A percentile compares a stretch with the other conserved stretches of the same genome.
These are phyloP conservation scores for Dendrolimus kikuchii DNA, from an alignment of 1,140 invertebrate genomes.

Conservation along the genomic window DNA sequence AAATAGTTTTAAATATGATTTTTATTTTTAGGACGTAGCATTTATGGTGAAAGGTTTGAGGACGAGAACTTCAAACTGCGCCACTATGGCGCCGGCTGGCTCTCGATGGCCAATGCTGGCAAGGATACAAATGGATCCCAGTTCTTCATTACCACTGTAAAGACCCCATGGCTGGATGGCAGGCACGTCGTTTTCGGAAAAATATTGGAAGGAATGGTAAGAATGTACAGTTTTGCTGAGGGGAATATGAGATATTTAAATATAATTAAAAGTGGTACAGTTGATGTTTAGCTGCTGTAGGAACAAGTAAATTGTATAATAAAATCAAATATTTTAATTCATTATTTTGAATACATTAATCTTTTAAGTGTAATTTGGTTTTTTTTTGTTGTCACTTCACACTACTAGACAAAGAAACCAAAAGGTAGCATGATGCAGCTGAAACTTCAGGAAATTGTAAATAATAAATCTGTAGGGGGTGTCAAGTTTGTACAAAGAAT, in stretches of 20 bases:
- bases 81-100: constrained; percentile 96
- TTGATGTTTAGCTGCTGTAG: too few relatives aligned
- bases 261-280: too few relatives aligned
- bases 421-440: too few relatives aligned
- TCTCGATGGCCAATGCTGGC: constrained; percentile 97
- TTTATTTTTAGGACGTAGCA: constrained; percentile 81
- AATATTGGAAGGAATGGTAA: constrained; percentile 91
- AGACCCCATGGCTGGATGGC: constrained; percentile 96
- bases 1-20: constrained; percentile 2
- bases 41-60: constrained; percentile 93
- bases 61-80: constrained; percentile 99
- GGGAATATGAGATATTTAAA: too few relatives aligned
- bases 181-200: constrained; percentile 99
- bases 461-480: too few relatives aligned
- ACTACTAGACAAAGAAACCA: too few relatives aligned
- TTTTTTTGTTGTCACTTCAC: not conserved
- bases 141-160: constrained; percentile 96
- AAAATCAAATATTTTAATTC: too few relatives aligned
- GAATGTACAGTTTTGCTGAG: constrained; percentile 9
- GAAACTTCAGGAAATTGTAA: too few relatives aligned
- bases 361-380: not conserved
- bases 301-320: too few relatives aligned
- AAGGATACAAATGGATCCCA: constrained; percentile 99
- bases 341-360: too few relatives aligned
- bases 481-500: too few relatives aligned